These are phyloP conservation scores for Bombus difficillimus DNA, from an alignment of 1,140 invertebrate species.

Conservation along the genomic window DNA sequence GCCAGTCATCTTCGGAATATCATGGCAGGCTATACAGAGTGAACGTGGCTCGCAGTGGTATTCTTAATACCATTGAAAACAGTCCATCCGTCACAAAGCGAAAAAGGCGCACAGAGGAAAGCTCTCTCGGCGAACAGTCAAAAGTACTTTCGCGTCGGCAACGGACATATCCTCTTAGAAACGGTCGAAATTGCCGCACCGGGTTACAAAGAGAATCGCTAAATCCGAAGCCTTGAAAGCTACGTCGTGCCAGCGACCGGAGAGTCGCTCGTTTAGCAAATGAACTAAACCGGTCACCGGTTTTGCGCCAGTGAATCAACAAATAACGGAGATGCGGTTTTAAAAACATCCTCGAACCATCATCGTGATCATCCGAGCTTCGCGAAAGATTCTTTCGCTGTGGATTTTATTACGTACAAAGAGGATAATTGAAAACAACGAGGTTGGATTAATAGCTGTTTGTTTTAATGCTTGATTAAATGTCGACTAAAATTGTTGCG, in stretches of 20 bases:
- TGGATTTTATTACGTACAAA: too few relatives aligned
- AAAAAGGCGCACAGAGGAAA: background rate
- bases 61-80: slow-evolving; percentile 23
- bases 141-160: slow-evolving; percentile 9
- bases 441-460: too few relatives aligned
- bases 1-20: background rate
- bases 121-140: slow-evolving; percentile 11
- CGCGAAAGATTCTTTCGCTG: too few relatives aligned
- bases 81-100: background rate
- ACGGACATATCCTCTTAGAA: slow-evolving; percentile 12
- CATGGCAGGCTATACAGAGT: background rate
- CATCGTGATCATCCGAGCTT: too few relatives aligned
- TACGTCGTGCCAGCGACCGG: background rate
- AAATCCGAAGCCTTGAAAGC: slow-evolving; percentile 10
- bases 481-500: too few relatives aligned
- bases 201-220: slow-evolving; percentile 19
- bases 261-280: background rate
- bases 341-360: too few relatives aligned
- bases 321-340: too few relatives aligned
- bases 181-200: slow-evolving; percentile 7
- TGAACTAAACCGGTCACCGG: background rate
- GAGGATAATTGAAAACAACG: too few relatives aligned
- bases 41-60: background rate
- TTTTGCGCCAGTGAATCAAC: background rate
- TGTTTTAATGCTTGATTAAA: fast-evolving